Percentiles rank a stretch among this genome's conserved stretches.
Evolutionary conservation across 1,140 invertebrate species (phyloP).

Genomic region (Diorhabda sublineata): DNA sequence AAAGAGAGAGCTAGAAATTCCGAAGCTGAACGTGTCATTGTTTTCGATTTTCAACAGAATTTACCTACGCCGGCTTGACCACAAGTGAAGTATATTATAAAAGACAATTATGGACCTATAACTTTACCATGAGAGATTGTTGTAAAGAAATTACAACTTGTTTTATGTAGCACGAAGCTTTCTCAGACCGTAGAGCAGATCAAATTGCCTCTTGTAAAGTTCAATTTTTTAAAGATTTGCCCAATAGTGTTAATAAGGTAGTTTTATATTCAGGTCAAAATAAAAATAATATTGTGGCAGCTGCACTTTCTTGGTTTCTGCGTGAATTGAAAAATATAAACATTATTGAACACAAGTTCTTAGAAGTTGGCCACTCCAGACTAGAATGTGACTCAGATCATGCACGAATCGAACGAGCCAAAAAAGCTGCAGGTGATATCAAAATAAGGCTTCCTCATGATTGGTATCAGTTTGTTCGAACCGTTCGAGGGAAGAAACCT

Average conservation of each 20-base stretch:
- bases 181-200: conserved; percentile 7
- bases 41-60: conserved; percentile 11
- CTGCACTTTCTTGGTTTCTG: conserved; percentile 5
- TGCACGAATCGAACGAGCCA: conserved; percentile 9
- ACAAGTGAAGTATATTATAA: conserved; percentile 7
- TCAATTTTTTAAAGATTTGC: conserved; percentile 12
- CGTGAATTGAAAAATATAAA: conserved; percentile 7
- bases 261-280: conserved; percentile 22
- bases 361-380: conserved; percentile 9
- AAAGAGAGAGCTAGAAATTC: conserved; percentile 1
- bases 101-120: conserved; percentile 1
- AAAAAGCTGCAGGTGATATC: neutral
- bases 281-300: conserved; percentile 15
- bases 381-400: conserved; percentile 16
- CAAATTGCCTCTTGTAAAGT: conserved; percentile 18
- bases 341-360: conserved; percentile 13
- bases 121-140: conserved; percentile 1
- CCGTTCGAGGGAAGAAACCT: neutral
- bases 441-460: conserved; percentile 21
- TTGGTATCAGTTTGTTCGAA: conserved; percentile 17
- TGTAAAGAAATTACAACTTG: conserved; percentile 4
- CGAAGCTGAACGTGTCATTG: neutral
- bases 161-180: conserved; percentile 9
- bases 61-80: conserved; percentile 9
- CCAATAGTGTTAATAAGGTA: conserved; percentile 3